Evolutionary conservation across 2,888 invertebrate species (phyloP), one percentile per base, ranked within the genome.

Genomic region (Tetranychus piercei): DNA sequence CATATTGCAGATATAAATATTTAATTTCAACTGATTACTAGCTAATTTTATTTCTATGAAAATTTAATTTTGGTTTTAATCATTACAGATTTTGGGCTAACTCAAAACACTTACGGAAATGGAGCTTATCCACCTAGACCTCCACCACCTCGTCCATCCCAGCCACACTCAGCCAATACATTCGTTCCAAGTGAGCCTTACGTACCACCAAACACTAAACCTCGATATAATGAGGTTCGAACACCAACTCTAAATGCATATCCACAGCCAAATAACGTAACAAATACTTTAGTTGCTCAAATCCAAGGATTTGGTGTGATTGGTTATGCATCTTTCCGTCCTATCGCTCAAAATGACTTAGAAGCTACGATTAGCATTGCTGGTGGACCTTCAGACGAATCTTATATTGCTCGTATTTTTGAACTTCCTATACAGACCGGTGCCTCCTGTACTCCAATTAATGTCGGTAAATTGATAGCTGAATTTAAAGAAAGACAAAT

Each of bases 271-370:
- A 8, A 23, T 20, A 20, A 69, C 11, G 20, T 23, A 20, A 69
- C 69, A 18, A 22, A 69, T 23, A 23, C 22, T 74, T 44, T 77
- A 43, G 74, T 77, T 34, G 77, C 77, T n/a, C 72, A 75, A 43
- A 70, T 77, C 6, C 75, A 77, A 20, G 74, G 74, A 1, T 76
- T 73, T 64, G 76, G 76, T 43, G 69, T 77, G 9, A 65, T 71
- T 44, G 77, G 77, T 45, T 76, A 77, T 73, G 75, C 76, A 1
- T 22, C 74, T 43, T 77, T 77, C 18, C 74, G 72, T 1, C 72
- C 72, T n/a, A 74, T 74, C 55, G 71, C 69, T 11, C 5, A 1
- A 11, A 9, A 22, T 69, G 34, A 8, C 1, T 11, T 23, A 20
- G 11, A 69, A 20, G 34, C 8, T 22, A 11, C 11, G 69, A 23